These are phyloP conservation scores for Mustelus asterias DNA, from an alignment of 2,113 vertebrate genomes.

Conservation along the genomic window DNA sequence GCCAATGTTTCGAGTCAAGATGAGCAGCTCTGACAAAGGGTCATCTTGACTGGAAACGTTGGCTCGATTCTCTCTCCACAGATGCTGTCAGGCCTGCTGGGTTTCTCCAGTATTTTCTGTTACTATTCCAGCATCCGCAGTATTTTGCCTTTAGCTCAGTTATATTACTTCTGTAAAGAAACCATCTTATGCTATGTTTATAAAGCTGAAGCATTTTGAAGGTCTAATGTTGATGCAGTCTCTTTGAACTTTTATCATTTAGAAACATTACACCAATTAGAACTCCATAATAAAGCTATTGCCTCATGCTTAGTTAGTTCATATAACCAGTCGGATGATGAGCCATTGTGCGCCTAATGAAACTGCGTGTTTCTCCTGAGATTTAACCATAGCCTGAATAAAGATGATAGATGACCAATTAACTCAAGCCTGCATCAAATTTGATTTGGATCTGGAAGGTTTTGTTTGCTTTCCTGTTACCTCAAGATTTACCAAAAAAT, in stretches of 20 bases:
- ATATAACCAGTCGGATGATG: slow-evolving; percentile 15
- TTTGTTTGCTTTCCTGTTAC: not conserved
- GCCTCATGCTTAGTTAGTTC: slow-evolving; percentile 36
- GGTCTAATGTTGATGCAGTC: not conserved
- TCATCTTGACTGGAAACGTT: too few species aligned
- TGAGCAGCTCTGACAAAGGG: too few species aligned
- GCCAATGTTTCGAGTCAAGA: too few species aligned
- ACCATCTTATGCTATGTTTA: not conserved
- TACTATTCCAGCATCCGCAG: too few species aligned
- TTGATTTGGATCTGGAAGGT: not conserved
- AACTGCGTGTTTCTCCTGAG: slow-evolving; percentile 15
- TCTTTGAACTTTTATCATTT: slow-evolving; percentile 11
- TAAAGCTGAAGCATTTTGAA: not conserved
- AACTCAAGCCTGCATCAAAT: slow-evolving; percentile 21
- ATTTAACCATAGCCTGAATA: not conserved
- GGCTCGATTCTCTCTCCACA: too few species aligned
- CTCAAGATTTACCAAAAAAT: not conserved
- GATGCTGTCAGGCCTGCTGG: too few species aligned
- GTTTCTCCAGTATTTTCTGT: too few species aligned
- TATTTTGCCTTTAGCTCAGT: too few species aligned
- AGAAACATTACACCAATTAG: slow-evolving; percentile 28
- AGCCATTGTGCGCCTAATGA: not conserved
- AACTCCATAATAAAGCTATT: slow-evolving; percentile 29
- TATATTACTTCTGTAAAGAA: not conserved
- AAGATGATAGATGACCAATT: slow-evolving; percentile 35